Percentiles rank a stretch among this genome's conserved stretches.
Conservation (phyloP, 1,140 invertebrate genomes). For the Drosophila athabasca region DNA sequence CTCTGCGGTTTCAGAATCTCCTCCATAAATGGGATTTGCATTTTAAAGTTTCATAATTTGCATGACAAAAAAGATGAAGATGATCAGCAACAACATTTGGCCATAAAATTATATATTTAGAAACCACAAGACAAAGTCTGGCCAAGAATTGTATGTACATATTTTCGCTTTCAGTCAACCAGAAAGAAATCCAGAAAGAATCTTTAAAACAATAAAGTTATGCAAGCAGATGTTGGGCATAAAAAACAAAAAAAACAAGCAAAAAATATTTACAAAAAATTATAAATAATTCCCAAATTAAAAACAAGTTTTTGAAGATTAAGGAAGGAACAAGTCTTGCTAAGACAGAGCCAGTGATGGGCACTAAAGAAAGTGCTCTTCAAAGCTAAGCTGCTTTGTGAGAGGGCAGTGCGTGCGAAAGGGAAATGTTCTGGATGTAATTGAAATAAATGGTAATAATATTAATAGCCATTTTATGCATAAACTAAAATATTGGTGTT, state of each 20-base stretch:
- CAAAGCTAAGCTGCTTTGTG: too few species aligned
- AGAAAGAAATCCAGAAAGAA: neutral
- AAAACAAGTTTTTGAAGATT: too few species aligned
- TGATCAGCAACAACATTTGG: slow-evolving; percentile 29
- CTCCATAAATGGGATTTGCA: slow-evolving; percentile 41
- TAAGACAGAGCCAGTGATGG: too few species aligned
- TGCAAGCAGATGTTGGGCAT: slow-evolving; percentile 28
- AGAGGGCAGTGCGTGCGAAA: too few species aligned
- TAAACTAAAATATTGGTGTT: too few species aligned
- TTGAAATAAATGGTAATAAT: too few species aligned
- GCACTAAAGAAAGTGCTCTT: too few species aligned
- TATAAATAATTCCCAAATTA: too few species aligned
- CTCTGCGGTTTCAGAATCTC: slow-evolving; percentile 35
- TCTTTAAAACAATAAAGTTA: slow-evolving; percentile 17
- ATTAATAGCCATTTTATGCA: too few species aligned
- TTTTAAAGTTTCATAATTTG: slow-evolving; percentile 62
- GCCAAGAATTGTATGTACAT: slow-evolving; percentile 5
- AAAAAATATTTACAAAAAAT: neutral
- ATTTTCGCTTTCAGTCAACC: slow-evolving; percentile 57
- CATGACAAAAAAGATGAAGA: slow-evolving; percentile 56
- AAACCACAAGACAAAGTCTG: slow-evolving; percentile 11
- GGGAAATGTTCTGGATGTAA: too few species aligned
- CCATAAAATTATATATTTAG: slow-evolving; percentile 40
- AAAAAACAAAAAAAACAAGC: neutral
- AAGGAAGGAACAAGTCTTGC: too few species aligned